Conservation (phyloP, 1,140 invertebrate genomes). For the Drosophila bifasciata region DNA sequence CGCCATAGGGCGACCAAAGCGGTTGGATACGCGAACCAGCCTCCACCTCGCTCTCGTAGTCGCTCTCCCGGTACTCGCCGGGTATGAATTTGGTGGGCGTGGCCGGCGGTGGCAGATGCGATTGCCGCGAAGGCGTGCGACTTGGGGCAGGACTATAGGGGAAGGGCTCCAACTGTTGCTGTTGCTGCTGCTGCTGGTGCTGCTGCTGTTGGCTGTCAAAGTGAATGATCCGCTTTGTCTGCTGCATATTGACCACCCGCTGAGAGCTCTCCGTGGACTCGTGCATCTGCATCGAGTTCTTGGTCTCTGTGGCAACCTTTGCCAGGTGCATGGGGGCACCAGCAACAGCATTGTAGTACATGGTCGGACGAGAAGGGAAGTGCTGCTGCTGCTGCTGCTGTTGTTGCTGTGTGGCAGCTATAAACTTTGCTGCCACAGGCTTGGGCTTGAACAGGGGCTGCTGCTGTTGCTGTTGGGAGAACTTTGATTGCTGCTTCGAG, state of each 20-base stretch:
- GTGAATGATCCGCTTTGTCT: slow-evolving; percentile 88
- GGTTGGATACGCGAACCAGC: slow-evolving; percentile 85
- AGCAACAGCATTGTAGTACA: slow-evolving; percentile 86
- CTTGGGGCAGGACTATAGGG: slow-evolving; percentile 84
- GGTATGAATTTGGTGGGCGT: slow-evolving; percentile 88
- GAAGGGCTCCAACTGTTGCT: slow-evolving; percentile 83
- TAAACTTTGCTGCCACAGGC: slow-evolving; percentile 83
- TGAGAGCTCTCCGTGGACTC: slow-evolving; percentile 88
- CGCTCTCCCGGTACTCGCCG: slow-evolving; percentile 88
- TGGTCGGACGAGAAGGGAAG: slow-evolving; percentile 66
- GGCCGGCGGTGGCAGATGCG: slow-evolving; percentile 84
- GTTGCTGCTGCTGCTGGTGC: slow-evolving; percentile 53
- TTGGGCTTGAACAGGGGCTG: slow-evolving; percentile 85
- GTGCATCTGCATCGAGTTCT: slow-evolving; percentile 88
- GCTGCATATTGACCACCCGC: slow-evolving; percentile 88
- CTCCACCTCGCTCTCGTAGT: slow-evolving; percentile 89
- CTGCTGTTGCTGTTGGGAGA: slow-evolving; percentile 40
- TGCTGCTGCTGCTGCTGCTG: slow-evolving; percentile 84
- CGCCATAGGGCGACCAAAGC: slow-evolving; percentile 87
- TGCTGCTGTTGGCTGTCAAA: slow-evolving; percentile 85
- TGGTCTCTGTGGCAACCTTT: slow-evolving; percentile 87
- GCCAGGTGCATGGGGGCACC: slow-evolving; percentile 86
- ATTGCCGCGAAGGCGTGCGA: slow-evolving; percentile 68
- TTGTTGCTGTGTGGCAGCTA: slow-evolving; percentile 86
- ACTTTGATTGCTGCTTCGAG: slow-evolving; percentile 58